Evolutionary conservation across 1,140 invertebrate species (phyloP), one percentile per base, ranked within the genome.

Genomic region (Zophobas atratus): DNA sequence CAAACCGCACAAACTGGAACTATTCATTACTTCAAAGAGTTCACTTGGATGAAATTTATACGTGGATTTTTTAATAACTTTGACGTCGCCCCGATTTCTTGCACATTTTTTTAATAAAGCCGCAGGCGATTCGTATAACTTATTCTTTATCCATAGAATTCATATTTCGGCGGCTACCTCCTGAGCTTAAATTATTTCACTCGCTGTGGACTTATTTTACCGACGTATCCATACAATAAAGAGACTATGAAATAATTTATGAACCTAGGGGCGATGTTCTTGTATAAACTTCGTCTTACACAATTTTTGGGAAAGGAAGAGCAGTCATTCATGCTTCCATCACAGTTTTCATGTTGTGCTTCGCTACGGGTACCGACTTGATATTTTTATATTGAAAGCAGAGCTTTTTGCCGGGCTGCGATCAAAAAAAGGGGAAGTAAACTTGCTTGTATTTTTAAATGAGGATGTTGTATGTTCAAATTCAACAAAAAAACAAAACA

Each of bases 191-290:
- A 63, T 63, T 63, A 70, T 70, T 70, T 43, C 36, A 70, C 8
- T 39, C 36, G 8, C 36, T 70, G 8, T 70, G 33, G 35, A 8
- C 36, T 70, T 70, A 6, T 20, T 38, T 41, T 35, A 20, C 33
- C 8, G 5, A 70, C 20, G 63, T 43, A 63, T 63, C 35, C 34
- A 36, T 70, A 70, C 63, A 70, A 70, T 70, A 70, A 70, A 70
- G 33, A 35, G 63, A 70, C 63, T 70, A 41, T 20, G 33, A 46
- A 70, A 70, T 70, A 36, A 70, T 70, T 70, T 70, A 70, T 39
- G 36, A 6, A 38, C 2, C 63, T n/a, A 4, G 2, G 33, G 34
- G 63, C 35, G 33, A 39, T 41, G 5, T 70, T 43, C 43, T 55
- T 20, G 20, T 20, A 20, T 20, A 20, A 20, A 20, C 20, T 20